Evolutionary conservation across 2,113 vertebrate genomes (phyloP).

Genomic region (Spilogale gracilis): DNA sequence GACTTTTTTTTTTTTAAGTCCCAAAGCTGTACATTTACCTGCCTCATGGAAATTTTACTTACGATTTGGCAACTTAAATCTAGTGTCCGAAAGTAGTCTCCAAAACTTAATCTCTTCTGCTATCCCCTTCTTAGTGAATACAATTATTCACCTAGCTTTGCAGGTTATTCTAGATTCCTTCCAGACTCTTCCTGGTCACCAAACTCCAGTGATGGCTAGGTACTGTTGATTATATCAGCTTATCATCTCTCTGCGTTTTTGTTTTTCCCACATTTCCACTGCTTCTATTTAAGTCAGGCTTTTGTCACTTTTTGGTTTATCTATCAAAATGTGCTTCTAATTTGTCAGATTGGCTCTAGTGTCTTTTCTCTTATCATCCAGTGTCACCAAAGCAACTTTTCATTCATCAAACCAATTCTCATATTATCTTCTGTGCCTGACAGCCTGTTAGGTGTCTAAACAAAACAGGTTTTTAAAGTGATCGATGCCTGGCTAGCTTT

Average conservation of each 20-base stretch:
- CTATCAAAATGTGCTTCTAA: constrained; percentile 26
- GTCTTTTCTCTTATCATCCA: neutral
- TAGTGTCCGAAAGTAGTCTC: neutral
- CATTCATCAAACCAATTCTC: neutral
- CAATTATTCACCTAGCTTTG: neutral
- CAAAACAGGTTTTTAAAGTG: neutral
- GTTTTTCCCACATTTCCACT: neutral
- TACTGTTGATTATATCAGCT: neutral
- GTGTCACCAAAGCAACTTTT: neutral
- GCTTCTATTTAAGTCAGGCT: neutral
- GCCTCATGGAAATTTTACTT: neutral
- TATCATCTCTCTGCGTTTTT: neutral
- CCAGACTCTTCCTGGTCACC: neutral
- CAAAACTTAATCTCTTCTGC: constrained; percentile 16
- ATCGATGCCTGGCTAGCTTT: neutral
- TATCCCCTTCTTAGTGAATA: neutral
- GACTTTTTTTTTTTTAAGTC: neutral
- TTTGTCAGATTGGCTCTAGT: neutral
- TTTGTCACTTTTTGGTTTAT: neutral
- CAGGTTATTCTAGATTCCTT: constrained; percentile 5
- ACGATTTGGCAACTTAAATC: neutral
- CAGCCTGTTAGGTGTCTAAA: neutral
- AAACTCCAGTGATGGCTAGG: neutral
- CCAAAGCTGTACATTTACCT: constrained; percentile 2
- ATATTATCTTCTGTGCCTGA: neutral